Percentiles rank a stretch among this genome's conserved stretches.
Evolutionary conservation across 2,797 vertebrate genomes (phyloP).

Genomic region (Chiloscyllium punctatum): DNA sequence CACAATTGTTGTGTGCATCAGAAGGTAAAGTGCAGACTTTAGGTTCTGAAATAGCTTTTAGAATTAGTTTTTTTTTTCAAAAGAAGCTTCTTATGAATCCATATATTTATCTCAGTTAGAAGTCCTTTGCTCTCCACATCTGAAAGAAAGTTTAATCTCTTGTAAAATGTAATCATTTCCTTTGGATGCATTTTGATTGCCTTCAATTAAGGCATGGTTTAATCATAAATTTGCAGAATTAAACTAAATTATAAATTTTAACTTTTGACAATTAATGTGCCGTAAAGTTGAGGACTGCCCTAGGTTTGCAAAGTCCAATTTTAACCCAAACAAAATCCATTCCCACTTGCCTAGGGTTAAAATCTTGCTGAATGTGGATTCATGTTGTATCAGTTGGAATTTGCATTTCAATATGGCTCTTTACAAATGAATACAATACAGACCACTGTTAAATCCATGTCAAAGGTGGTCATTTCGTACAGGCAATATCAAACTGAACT

Average conservation of each 20-base stretch:
- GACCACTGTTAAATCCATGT: background rate
- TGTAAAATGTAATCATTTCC: background rate
- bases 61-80: background rate
- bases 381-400: background rate
- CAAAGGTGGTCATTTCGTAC: background rate
- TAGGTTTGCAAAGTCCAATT: background rate
- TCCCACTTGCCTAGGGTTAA: background rate
- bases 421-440: background rate
- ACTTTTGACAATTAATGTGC: background rate
- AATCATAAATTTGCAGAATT: background rate
- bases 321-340: background rate
- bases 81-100: background rate
- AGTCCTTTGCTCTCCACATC: background rate
- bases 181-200: background rate
- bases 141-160: background rate
- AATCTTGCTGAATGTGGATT: background rate
- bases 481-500: background rate
- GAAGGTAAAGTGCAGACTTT: background rate
- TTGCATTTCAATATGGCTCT: background rate
- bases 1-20: background rate
- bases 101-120: no score
- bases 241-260: background rate
- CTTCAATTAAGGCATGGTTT: background rate
- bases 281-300: background rate
- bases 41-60: background rate